These are phyloP conservation scores for Xiphydria camelus DNA, from an alignment of 2,888 invertebrate species.

Conservation along the genomic window DNA sequence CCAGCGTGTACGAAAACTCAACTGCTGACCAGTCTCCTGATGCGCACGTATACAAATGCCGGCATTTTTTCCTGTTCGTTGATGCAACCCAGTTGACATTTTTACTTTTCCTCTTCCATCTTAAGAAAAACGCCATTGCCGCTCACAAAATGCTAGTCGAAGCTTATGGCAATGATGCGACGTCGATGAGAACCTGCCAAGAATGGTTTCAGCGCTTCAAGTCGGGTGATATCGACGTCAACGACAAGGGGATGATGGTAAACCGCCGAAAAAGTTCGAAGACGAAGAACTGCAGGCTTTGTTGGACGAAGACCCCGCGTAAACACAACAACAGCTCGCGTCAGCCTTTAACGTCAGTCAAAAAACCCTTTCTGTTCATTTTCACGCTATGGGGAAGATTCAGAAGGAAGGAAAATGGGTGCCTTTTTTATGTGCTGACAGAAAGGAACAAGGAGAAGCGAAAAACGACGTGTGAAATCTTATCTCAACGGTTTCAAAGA, in stretches of 20 bases:
- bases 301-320: constrained; percentile 22
- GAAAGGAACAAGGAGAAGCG: constrained; percentile 9
- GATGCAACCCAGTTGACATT: too few species aligned
- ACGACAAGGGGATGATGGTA: constrained; percentile 18
- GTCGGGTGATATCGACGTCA: constrained; percentile 21
- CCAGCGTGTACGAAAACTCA: too few species aligned
- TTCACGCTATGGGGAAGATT: constrained; percentile 12
- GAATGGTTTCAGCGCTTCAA: constrained; percentile 18
- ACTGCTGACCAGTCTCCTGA: too few species aligned
- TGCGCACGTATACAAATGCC: too few species aligned
- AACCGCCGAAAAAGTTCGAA: constrained; percentile 15
- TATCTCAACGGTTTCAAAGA: constrained; percentile 7
- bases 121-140: constrained; percentile 1
- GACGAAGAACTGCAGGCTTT: constrained; percentile 20
- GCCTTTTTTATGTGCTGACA: background rate
- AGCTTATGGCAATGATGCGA: constrained; percentile 12
- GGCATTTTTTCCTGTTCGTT: too few species aligned
- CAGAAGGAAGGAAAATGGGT: constrained; percentile 11
- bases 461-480: constrained; percentile 9
- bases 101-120: constrained; percentile 4
- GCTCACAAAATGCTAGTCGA: constrained; percentile 1
- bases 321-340: constrained; percentile 22
- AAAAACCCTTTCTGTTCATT: constrained; percentile 15
- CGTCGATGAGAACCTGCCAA: background rate
- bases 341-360: constrained; percentile 12